Conservation (phyloP, 2,113 vertebrate species). For the Colaptes auratus region DNA sequence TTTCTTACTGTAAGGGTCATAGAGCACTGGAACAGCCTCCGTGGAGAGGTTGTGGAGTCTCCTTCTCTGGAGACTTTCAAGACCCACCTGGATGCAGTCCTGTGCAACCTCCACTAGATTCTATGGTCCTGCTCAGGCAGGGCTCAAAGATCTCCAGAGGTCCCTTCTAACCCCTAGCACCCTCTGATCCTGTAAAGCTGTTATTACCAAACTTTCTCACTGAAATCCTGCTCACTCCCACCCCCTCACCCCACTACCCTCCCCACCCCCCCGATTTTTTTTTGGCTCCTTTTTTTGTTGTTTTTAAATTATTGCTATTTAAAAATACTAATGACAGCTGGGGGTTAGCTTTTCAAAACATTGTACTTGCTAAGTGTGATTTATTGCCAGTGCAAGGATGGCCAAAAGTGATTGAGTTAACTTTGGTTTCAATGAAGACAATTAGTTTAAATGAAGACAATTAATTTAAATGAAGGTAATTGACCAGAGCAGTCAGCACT, state of each 20-base stretch:
- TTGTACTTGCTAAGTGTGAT: background rate
- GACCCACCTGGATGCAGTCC: too few relatives aligned
- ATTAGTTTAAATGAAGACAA: background rate
- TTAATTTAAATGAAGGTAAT: background rate
- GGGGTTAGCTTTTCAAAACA: background rate
- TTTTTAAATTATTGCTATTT: background rate
- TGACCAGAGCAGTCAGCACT: background rate
- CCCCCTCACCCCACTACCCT: too few relatives aligned
- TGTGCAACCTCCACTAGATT: too few relatives aligned
- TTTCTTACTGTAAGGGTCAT: too few relatives aligned
- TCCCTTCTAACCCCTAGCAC: too few relatives aligned
- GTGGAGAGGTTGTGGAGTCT: too few relatives aligned
- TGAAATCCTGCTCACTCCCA: background rate
- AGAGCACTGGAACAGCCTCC: too few relatives aligned
- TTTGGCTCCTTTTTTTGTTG: background rate
- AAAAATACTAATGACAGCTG: background rate
- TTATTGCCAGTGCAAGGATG: background rate
- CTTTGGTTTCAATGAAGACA: background rate
- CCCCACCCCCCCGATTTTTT: too few relatives aligned
- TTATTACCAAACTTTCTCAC: background rate
- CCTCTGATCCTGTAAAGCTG: background rate
- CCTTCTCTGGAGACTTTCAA: too few relatives aligned
- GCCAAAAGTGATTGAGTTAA: background rate
- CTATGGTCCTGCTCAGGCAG: too few relatives aligned
- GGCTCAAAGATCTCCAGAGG: too few relatives aligned